Evolutionary conservation across 2,113 vertebrate species (phyloP).

Genomic region (Sclerurus mexicanus): DNA sequence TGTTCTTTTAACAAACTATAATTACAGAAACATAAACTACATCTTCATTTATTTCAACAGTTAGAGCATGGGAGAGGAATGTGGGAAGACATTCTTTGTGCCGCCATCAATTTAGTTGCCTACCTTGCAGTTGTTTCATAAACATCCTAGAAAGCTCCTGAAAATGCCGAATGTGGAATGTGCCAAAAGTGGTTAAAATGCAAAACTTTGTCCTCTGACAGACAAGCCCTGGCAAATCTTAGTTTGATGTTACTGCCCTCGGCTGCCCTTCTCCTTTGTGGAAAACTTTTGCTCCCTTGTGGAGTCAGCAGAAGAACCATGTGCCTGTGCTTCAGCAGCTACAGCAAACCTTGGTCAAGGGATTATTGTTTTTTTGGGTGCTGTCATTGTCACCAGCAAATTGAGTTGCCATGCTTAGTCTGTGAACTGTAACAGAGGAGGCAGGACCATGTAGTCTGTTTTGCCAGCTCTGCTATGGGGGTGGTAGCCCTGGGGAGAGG

Average conservation of each 20-base stretch:
- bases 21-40: slow-evolving; percentile 45
- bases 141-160: slow-evolving; percentile 59
- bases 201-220: not conserved
- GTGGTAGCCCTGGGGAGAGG: not conserved
- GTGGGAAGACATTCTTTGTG: not conserved
- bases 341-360: not conserved
- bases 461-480: not conserved
- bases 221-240: slow-evolving; percentile 46
- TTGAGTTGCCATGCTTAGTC: not conserved
- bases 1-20: slow-evolving; percentile 34
- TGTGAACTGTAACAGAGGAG: not conserved
- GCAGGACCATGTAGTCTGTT: not conserved
- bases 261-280: not conserved
- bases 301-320: not conserved
- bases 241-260: slow-evolving; percentile 19
- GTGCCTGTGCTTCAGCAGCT: not conserved
- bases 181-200: slow-evolving; percentile 57
- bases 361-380: not conserved
- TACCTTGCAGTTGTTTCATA: slow-evolving; percentile 24
- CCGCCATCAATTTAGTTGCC: not conserved
- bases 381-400: not conserved
- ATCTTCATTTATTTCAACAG: not conserved
- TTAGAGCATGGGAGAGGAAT: slow-evolving; percentile 32
- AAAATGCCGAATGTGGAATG: slow-evolving; percentile 13
- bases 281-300: slow-evolving; percentile 10